phyloP scores from a whole-genome alignment of 37 sponge, comb jelly and placozoan genomes.

The Chondrosia reniformis region DNA sequence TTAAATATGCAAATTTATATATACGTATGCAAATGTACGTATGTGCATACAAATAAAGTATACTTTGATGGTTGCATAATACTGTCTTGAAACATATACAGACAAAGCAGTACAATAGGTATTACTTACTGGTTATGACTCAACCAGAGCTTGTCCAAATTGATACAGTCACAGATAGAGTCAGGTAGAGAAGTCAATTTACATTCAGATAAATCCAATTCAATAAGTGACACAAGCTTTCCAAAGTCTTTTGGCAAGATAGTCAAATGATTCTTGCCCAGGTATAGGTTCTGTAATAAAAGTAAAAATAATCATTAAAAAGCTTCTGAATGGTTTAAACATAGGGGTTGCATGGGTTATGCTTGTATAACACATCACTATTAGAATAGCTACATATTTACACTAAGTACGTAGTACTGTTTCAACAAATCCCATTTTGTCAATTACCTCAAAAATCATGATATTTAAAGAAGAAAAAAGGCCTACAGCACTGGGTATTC shows the following conservation, averaged over 20 bases:
- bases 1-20: background rate
- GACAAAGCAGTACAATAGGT: background rate
- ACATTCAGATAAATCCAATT: conserved; percentile 68
- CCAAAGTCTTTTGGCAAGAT: conserved; percentile 56
- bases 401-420: too few relatives aligned
- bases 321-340: too few relatives aligned
- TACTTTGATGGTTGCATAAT: background rate
- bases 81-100: background rate
- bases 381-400: too few relatives aligned
- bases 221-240: conserved; percentile 31
- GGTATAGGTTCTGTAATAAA: conserved; percentile 40
- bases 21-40: conserved; percentile 12
- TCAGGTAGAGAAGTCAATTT: conserved; percentile 55
- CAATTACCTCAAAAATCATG: too few relatives aligned
- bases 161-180: conserved; percentile 41
- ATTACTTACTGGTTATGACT: conserved; percentile 51
- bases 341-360: too few relatives aligned
- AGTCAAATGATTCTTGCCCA: conserved; percentile 64
- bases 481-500: too few relatives aligned
- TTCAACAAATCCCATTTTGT: too few relatives aligned
- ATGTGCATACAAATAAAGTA: background rate
- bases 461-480: too few relatives aligned
- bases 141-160: conserved; percentile 62
- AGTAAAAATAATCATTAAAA: too few relatives aligned
- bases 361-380: too few relatives aligned